Conservation (phyloP, 2,888 invertebrate genomes). For the Diarsia brunnea region DNA sequence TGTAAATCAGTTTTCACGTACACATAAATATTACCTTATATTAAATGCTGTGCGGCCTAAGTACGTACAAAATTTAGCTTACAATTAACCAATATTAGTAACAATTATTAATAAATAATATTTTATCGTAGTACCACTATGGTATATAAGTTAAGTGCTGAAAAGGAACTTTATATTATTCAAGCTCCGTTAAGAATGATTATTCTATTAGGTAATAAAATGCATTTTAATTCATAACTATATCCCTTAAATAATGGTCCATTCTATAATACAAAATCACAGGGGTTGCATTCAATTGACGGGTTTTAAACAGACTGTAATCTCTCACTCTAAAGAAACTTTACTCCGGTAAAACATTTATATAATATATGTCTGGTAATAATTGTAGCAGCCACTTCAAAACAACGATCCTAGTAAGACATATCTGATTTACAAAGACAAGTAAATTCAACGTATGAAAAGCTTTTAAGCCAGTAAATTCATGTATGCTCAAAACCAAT, state of each 20-base stretch:
- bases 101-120: constrained; percentile 38
- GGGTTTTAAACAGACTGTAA: not conserved
- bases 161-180: constrained; percentile 40
- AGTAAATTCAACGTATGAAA: not conserved
- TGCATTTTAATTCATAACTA: constrained; percentile 28
- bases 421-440: not conserved
- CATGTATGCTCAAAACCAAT: not conserved
- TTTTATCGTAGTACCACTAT: constrained; percentile 10
- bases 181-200: constrained; percentile 19
- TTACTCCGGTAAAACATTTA: not conserved
- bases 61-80: constrained; percentile 31
- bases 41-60: constrained; percentile 59
- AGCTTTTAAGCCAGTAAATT: constrained; percentile 1
- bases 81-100: constrained; percentile 37
- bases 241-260: constrained; percentile 29
- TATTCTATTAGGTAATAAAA: constrained; percentile 33
- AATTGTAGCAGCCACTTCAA: not conserved
- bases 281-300: not conserved
- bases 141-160: constrained; percentile 46
- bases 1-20: not conserved
- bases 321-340: not conserved
- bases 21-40: constrained; percentile 35
- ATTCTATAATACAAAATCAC: not conserved
- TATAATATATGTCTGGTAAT: not conserved
- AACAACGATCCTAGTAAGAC: not conserved